These are phyloP conservation scores for Spea multiplicata DNA, from an alignment of 2,113 vertebrate genomes.

Conservation along the genomic window DNA sequence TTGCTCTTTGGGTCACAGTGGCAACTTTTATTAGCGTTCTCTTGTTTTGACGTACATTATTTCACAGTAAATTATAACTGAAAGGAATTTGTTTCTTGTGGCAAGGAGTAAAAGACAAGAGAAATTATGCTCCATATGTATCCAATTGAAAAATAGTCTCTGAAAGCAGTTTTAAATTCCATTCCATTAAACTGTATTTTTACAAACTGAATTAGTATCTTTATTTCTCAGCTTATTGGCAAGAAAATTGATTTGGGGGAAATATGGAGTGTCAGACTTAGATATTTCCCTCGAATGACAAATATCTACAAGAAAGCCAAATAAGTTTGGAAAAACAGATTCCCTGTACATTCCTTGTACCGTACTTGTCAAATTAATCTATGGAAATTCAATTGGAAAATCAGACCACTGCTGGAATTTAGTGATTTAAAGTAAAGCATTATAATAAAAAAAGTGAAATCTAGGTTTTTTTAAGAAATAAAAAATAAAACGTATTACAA, in stretches of 20 bases:
- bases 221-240: slow-evolving; percentile 13
- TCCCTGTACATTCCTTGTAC: slow-evolving; percentile 11
- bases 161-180: slow-evolving; percentile 19
- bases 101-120: slow-evolving; percentile 24
- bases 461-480: neutral
- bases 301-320: slow-evolving; percentile 33
- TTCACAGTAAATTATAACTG: slow-evolving; percentile 28
- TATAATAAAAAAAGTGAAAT: neutral
- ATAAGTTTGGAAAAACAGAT: slow-evolving; percentile 22
- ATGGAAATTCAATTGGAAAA: neutral
- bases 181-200: slow-evolving; percentile 37
- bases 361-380: slow-evolving; percentile 1
- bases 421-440: neutral
- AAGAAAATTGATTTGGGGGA: slow-evolving; percentile 13
- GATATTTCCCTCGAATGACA: slow-evolving; percentile 15
- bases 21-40: slow-evolving; percentile 29
- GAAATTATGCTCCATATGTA: slow-evolving; percentile 39
- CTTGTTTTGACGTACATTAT: slow-evolving; percentile 10
- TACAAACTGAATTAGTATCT: slow-evolving; percentile 32
- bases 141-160: slow-evolving; percentile 25
- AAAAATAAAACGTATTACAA: too few relatives aligned
- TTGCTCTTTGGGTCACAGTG: slow-evolving; percentile 8
- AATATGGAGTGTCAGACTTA: slow-evolving; percentile 2
- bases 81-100: slow-evolving; percentile 32
- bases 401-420: neutral